These are phyloP conservation scores for Sitta carolinensis DNA, from an alignment of 2,797 vertebrate species.

Conservation along the genomic window DNA sequence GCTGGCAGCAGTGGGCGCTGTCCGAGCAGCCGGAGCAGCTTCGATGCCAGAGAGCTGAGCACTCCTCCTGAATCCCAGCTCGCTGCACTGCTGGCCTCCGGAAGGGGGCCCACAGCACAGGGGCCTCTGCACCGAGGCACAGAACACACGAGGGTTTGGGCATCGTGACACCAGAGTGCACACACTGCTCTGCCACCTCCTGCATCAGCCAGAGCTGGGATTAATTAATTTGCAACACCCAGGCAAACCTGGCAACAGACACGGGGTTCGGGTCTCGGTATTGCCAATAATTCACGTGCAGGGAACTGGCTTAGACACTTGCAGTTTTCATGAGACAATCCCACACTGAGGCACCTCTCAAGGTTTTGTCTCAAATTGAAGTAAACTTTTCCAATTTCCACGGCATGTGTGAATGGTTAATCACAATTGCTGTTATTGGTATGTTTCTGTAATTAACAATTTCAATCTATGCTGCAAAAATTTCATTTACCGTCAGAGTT, in stretches of 20 bases:
- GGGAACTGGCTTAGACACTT: neutral
- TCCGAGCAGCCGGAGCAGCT: neutral
- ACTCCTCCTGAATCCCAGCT: neutral
- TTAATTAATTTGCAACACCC: neutral
- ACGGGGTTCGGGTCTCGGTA: neutral
- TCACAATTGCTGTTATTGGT: accelerated
- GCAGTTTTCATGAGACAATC: neutral
- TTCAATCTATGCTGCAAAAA: neutral
- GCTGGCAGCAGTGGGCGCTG: neutral
- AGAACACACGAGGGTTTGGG: neutral
- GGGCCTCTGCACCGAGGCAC: neutral
- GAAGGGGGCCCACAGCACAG: neutral
- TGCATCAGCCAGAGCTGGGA: neutral
- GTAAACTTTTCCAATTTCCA: neutral
- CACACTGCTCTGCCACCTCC: neutral
- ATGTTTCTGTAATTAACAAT: neutral
- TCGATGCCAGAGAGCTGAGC: neutral
- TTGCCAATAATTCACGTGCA: neutral
- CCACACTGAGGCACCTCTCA: neutral
- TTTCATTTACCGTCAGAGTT: neutral
- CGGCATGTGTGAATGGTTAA: neutral
- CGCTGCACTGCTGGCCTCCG: neutral
- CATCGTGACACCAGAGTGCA: neutral
- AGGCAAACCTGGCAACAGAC: neutral
- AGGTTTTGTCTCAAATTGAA: neutral